phyloP scores from a whole-genome alignment of 2,888 invertebrate genomes.

The Acanthosepion lycidas region DNA sequence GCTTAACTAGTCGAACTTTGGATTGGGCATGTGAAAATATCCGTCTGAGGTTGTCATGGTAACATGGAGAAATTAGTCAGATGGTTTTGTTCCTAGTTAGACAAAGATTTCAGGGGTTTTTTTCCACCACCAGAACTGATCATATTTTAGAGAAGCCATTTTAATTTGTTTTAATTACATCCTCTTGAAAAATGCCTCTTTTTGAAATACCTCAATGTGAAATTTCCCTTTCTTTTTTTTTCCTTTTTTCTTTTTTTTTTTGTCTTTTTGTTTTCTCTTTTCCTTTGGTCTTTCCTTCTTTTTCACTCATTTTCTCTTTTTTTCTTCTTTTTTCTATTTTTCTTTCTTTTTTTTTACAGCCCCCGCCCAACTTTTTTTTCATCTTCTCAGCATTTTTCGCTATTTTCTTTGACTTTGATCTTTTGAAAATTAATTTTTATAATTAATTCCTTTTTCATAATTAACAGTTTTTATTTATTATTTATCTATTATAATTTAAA shows the following conservation, averaged over 20 bases:
- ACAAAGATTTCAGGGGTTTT: neutral
- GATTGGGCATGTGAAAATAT: conserved; percentile 60
- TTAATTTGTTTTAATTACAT: neutral
- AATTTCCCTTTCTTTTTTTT: neutral
- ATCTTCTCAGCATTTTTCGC: no score
- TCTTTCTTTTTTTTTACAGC: no score
- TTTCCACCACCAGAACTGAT: neutral
- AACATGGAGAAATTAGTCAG: neutral
- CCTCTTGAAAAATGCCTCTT: neutral
- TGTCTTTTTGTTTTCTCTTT: neutral
- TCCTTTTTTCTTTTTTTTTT: no score
- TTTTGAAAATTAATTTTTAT: no score
- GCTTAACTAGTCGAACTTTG: conserved; percentile 60
- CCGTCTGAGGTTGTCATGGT: neutral
- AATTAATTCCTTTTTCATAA: no score
- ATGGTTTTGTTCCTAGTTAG: neutral
- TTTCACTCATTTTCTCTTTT: neutral
- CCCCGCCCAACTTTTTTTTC: no score
- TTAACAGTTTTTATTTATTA: no score
- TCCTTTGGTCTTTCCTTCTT: neutral
- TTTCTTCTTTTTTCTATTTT: neutral
- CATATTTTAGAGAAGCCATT: neutral
- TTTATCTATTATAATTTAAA: no score
- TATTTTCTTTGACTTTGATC: no score
- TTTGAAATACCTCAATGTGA: neutral